Base-by-base conservation (phyloP, 2,888 invertebrate species). In the Pseudococcus viburni region DNA sequence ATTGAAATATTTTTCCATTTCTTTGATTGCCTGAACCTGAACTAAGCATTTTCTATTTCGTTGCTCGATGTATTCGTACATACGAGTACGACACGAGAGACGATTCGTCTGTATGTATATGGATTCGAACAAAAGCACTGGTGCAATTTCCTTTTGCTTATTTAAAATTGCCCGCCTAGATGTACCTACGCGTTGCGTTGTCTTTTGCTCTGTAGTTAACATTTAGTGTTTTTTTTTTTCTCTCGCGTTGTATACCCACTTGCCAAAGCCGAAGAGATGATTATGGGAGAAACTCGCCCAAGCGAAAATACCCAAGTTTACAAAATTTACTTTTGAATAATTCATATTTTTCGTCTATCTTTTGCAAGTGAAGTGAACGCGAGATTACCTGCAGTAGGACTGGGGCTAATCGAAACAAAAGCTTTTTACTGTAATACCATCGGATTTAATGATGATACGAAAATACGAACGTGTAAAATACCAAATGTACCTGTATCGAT, bases 231-330 rank as follows among this genome's bases (percentile, higher is more conserved):
- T 64, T 64, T 64, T 64, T 22, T 64, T 22, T 1, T 4, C 9
- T 22, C 19, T 8, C 22, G 22, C 22, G 19, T 22, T 22, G 8
- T 51, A 17, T 55, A 55, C 55, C n/a, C 12, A 51, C 26, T 33
- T 51, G 12, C 48, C 48, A 11, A 73, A 22, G 26, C 26, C 26
- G 64, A 19, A 33, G 22, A 26, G 22, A 22, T 26, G 26, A 33
- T 26, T 73, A 73, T 73, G 73, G 26, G 26, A 73, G 33, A 73
- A 73, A 26, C 55, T 22, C 73, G 73, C 26, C 73, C 73, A 33
- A 73, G 73, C 33, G 73, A 73, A 73, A 73, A 73, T 73, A 73
- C 26, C 73, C 73, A 22, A 73, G 73, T 73, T 73, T 73, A 73
- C 73, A 26, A 73, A 33, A 26, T 26, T 26, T 73, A 73, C 73